Conservation (phyloP, 2,888 invertebrate species). For the Eledona agricola region DNA sequence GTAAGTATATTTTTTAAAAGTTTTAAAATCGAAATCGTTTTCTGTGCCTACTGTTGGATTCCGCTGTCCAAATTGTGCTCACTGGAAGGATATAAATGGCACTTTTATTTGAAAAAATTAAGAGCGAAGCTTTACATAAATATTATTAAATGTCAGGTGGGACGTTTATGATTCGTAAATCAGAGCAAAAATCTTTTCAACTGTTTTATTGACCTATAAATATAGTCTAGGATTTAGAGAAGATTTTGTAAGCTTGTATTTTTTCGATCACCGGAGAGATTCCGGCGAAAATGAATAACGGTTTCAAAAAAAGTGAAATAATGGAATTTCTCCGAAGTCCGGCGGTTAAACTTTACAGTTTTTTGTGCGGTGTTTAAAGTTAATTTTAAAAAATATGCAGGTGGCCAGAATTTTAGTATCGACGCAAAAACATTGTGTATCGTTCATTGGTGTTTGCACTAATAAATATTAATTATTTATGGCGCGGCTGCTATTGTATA, state of each 20-base stretch:
- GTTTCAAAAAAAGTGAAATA: constrained; percentile 19
- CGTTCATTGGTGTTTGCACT: constrained; percentile 22
- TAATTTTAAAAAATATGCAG: too few relatives aligned
- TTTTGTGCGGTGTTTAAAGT: too few relatives aligned
- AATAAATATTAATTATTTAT: constrained; percentile 37
- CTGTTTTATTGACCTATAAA: constrained; percentile 22
- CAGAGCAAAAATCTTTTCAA: constrained; percentile 11
- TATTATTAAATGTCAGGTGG: constrained; percentile 14
- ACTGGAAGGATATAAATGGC: too few relatives aligned
- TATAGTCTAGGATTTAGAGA: constrained; percentile 16
- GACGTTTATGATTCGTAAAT: constrained; percentile 24
- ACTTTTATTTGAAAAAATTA: constrained; percentile 16
- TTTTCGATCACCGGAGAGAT: constrained; percentile 2
- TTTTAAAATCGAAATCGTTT: too few relatives aligned
- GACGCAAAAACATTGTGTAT: constrained; percentile 6
- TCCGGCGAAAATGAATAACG: constrained; percentile 22
- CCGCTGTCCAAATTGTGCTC: too few relatives aligned
- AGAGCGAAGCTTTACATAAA: constrained; percentile 16
- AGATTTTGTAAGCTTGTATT: constrained; percentile 18
- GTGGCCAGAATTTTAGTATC: too few relatives aligned
- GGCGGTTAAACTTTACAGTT: background rate
- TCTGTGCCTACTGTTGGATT: too few relatives aligned
- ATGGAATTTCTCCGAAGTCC: constrained; percentile 16
- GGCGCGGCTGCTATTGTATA: constrained; percentile 26
- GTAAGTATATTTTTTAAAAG: too few relatives aligned